Evolutionary conservation across 2,888 invertebrate species (phyloP), one percentile per base, ranked within the genome.

Genomic region (Lasioglossum villosulum): DNA sequence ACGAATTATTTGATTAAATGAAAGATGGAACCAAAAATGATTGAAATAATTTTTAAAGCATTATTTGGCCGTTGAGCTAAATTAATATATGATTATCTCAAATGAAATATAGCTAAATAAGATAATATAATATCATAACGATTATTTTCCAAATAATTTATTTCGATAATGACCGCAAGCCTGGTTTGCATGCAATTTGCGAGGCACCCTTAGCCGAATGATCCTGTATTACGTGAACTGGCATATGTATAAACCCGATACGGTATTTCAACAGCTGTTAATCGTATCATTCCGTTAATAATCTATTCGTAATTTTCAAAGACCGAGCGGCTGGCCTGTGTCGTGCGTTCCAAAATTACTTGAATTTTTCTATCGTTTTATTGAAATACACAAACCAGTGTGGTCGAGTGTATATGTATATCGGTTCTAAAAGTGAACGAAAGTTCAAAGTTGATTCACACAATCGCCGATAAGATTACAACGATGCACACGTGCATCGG

Each of bases 371-470:
- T 37, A 68, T 68, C 10, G 68, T 68, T 68, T n/a, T n/a, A 68
- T 68, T 39, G 68, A 68, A n/a, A 68, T 68, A 23, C 12, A 34
- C 12, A 39, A 34, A 68, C 39, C 4, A 37, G 14, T 39, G 39
- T 37, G n/a, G n/a, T n/a, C 68, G 68, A 39, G 37, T 78, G 68
- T 74, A 63, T 63, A 42, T 45, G 16, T 45, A 68, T 59, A 63
- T 76, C 80, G 14, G 80, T 80, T 89, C 68, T 76, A 75, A 77
- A 72, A 68, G 79, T 72, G 81, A 79, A 80, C 59, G 63, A 87
- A 85, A 89, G 89, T 89, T 89, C 90, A 89, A 89, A 89, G 89
- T 89, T 89, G 89, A 89, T 85, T 86, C 81, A 80, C 77, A 79
- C 75, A 88, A 89, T 89, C 85, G 42, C 23, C 77, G 89, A 89